Evolutionary conservation across 2,797 vertebrate species (phyloP).

Genomic region (Ispidina picta): DNA sequence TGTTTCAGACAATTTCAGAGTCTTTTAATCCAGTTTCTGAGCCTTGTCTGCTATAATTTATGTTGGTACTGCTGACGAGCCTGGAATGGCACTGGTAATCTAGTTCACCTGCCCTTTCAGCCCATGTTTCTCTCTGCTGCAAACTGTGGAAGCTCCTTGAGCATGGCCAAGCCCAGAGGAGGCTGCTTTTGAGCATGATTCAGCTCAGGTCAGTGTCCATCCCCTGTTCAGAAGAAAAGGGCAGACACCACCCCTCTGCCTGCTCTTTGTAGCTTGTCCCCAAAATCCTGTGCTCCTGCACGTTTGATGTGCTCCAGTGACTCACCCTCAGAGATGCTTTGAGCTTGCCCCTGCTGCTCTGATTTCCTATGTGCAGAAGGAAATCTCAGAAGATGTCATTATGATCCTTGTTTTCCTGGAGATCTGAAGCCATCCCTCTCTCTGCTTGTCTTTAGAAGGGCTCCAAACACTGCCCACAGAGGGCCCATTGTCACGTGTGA

Average conservation of each 20-base stretch:
- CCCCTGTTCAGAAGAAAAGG: neutral
- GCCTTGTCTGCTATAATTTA: neutral
- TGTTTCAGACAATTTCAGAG: neutral
- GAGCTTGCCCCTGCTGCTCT: neutral
- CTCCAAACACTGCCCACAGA: neutral
- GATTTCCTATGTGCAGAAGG: neutral
- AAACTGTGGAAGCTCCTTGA: neutral
- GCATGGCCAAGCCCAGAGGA: neutral
- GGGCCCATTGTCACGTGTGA: neutral
- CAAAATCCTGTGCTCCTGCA: neutral
- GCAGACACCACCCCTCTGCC: neutral
- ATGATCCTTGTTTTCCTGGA: neutral
- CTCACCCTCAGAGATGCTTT: neutral
- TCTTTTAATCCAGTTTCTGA: neutral
- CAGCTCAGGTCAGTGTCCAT: neutral
- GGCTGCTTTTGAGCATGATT: neutral
- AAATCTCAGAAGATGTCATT: neutral
- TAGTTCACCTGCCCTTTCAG: neutral
- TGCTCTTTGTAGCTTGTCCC: neutral
- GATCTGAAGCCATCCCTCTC: neutral
- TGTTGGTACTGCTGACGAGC: neutral
- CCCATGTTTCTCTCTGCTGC: neutral
- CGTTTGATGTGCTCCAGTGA: neutral
- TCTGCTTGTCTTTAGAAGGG: constrained; percentile 9
- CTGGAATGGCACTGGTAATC: neutral